These are phyloP conservation scores for Drosophila koepferae DNA, from an alignment of 2,888 invertebrate species.

Conservation along the genomic window DNA sequence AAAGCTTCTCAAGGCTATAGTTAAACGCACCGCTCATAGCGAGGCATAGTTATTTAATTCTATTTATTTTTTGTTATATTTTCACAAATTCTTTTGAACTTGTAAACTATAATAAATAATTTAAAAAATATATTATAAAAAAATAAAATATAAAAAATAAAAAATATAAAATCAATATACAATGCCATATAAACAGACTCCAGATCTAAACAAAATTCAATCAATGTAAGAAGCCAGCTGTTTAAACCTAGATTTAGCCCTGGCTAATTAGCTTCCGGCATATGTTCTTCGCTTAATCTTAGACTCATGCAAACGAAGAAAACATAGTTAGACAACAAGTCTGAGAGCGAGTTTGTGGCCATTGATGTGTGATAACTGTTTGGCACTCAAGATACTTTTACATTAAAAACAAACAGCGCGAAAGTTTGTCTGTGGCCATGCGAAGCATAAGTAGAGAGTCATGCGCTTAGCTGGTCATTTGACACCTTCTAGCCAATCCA, in stretches of 20 bases:
- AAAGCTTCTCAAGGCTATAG: no score
- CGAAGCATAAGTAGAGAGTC: constrained; percentile 19
- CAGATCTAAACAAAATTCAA: background rate
- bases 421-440: constrained; percentile 5
- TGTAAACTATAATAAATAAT: no score
- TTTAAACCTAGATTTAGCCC: background rate
- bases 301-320: background rate
- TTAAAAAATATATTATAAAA: no score
- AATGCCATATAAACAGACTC: no score
- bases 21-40: no score
- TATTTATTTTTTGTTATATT: no score
- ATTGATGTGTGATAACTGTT: constrained; percentile 23
- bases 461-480: constrained; percentile 61
- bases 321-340: background rate
- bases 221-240: background rate
- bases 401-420: background rate
- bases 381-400: constrained; percentile 16
- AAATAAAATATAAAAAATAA: no score
- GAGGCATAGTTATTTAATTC: no score
- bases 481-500: constrained; percentile 55
- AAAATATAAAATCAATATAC: no score
- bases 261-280: background rate
- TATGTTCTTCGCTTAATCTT: background rate
- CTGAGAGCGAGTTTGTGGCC: constrained; percentile 13
- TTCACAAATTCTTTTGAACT: no score